These are phyloP conservation scores for Chymomyza fuscimana DNA, from an alignment of 2,888 invertebrate species.

Conservation along the genomic window DNA sequence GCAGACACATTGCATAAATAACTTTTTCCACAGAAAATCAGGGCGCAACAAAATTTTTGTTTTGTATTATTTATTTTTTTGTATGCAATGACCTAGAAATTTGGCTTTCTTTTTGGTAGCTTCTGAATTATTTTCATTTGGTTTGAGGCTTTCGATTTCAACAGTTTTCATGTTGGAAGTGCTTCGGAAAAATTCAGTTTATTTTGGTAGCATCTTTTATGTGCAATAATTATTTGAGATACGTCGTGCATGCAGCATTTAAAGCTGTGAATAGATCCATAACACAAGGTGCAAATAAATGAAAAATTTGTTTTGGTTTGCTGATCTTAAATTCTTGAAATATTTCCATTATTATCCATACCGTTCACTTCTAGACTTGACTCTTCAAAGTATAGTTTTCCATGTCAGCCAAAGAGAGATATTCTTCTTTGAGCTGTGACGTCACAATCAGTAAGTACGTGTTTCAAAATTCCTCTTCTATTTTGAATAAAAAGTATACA, in stretches of 20 bases:
- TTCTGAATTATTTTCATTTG: background rate
- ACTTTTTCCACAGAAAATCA: slow-evolving; percentile 44
- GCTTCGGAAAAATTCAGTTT: background rate
- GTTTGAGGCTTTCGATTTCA: background rate
- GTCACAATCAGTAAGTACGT: too few species aligned
- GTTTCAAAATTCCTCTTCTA: too few species aligned
- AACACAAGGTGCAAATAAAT: background rate
- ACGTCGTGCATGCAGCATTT: background rate
- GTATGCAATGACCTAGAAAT: background rate
- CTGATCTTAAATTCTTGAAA: too few species aligned
- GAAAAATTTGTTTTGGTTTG: too few species aligned
- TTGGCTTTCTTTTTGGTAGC: background rate
- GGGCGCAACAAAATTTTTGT: slow-evolving; percentile 2
- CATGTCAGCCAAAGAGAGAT: too few species aligned
- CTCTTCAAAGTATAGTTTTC: too few species aligned
- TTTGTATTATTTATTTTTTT: background rate
- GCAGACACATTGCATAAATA: slow-evolving; percentile 60
- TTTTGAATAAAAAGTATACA: too few species aligned
- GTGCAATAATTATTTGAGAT: background rate
- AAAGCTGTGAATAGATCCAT: background rate
- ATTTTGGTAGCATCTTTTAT: background rate
- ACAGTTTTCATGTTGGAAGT: background rate
- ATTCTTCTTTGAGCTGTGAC: too few species aligned
- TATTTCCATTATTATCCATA: too few species aligned
- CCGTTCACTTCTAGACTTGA: too few species aligned